Evolutionary conservation across 2,797 vertebrate genomes (phyloP), one percentile per base, ranked within the genome.

Genomic region (Hyperoplus immaculatus): DNA sequence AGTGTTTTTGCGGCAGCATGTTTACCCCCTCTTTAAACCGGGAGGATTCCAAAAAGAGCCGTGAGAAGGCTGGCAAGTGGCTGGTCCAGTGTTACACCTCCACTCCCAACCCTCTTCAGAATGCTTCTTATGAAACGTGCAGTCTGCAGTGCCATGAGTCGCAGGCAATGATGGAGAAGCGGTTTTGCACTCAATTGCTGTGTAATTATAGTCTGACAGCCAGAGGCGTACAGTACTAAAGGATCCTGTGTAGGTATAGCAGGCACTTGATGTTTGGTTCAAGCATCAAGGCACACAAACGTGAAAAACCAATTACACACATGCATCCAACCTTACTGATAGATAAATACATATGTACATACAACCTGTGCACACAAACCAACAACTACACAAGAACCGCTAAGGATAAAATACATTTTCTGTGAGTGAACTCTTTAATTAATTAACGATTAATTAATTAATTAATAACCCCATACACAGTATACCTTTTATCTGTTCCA

Each of bases 1-100:
- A 49, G 58, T 81, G 65, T 86, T 87, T 89, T 82, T 87, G 72
- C 53, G 64, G 81, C 54, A 64, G 45, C 21, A 16, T 73, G 64
- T 86, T 80, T 78, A 84, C 45, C 41, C 42, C 43, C 56, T 53
- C 79, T 83, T 69, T 75, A 78, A 76, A 85, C 41, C 21, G 21
- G 15, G 13, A 79, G 18, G 46, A 67, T 75, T 74, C 78, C 61
- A 70, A 11, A 29, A 79, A 78, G 51, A 83, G 36, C 46, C 3
- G 4, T 39, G 14, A 67, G 14, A 63, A 41, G 63, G 13, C 61
- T 71, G 42, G 70, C 41, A 69, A 75, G 60, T 16, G 57, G 54
- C 18, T 13, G 3, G 68, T 53, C n/a, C 18, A 8, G 21, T 38
- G 36, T 63, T 77, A 49, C 16, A 39, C 8, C 5, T 66, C 39